Evolutionary conservation across 2,888 invertebrate species (phyloP).

Genomic region (Neoascia interrupta): DNA sequence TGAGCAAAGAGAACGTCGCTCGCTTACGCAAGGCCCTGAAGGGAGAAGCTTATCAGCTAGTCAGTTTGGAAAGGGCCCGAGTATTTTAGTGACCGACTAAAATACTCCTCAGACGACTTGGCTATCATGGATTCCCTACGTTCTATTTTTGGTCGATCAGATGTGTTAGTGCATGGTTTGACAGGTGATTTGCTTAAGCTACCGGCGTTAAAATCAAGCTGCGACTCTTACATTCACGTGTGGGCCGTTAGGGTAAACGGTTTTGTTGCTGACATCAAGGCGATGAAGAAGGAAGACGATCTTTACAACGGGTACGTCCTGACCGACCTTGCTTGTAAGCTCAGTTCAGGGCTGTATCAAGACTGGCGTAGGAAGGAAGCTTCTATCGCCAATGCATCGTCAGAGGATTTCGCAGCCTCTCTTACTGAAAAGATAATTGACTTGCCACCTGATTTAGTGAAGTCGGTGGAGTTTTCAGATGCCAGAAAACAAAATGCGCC

Average conservation of each 20-base stretch:
- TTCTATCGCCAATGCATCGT: neutral
- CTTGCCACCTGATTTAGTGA: neutral
- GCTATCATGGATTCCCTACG: slow-evolving; percentile 12
- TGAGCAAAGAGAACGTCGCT: slow-evolving; percentile 12
- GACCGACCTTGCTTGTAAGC: slow-evolving; percentile 14
- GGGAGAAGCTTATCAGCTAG: slow-evolving; percentile 17
- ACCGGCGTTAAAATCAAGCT: slow-evolving; percentile 3
- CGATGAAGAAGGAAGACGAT: slow-evolving; percentile 9
- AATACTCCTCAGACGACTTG: neutral
- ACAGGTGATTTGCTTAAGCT: slow-evolving; percentile 13
- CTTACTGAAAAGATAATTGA: neutral
- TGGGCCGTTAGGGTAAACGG: slow-evolving; percentile 10
- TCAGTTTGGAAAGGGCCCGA: too few species aligned
- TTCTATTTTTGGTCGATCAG: slow-evolving; percentile 6
- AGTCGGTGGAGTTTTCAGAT: neutral
- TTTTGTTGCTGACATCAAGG: slow-evolving; percentile 8
- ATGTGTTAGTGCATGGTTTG: slow-evolving; percentile 15
- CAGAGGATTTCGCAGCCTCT: neutral
- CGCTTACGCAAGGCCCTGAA: slow-evolving; percentile 1
- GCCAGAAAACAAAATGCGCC: neutral
- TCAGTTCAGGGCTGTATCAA: neutral
- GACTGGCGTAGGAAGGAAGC: neutral
- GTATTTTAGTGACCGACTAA: slow-evolving; percentile 10
- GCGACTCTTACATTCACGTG: neutral
- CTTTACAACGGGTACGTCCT: slow-evolving; percentile 7